These are phyloP conservation scores for Chlamydotis undulata DNA, from an alignment of 2,113 vertebrate species.

Conservation along the genomic window DNA sequence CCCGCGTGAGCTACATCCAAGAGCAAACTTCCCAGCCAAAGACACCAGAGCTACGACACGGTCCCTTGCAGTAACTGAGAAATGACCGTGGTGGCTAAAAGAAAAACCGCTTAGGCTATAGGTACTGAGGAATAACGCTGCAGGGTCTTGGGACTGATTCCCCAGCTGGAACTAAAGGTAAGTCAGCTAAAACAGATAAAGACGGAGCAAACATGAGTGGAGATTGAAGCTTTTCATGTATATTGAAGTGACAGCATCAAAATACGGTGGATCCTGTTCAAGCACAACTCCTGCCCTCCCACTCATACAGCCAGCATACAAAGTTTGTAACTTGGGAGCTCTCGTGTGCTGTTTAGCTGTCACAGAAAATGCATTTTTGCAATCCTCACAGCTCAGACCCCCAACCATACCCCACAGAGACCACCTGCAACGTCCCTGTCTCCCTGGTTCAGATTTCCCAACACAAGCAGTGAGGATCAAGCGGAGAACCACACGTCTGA, in stretches of 20 bases:
- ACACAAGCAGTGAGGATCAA: background rate
- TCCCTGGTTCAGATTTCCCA: background rate
- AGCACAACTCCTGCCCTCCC: background rate
- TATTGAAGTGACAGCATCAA: background rate
- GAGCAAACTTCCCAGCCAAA: background rate
- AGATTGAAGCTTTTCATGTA: background rate
- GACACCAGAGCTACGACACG: background rate
- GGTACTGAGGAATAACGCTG: background rate
- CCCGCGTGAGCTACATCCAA: background rate
- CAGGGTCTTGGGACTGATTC: background rate
- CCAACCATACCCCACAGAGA: background rate
- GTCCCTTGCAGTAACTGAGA: background rate
- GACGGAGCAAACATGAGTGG: background rate
- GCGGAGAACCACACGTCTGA: fast-evolving
- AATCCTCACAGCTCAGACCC: background rate
- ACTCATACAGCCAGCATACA: background rate
- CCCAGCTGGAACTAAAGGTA: background rate
- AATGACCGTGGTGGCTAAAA: background rate
- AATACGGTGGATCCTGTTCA: background rate
- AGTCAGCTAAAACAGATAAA: background rate
- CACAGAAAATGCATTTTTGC: background rate
- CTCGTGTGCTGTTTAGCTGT: background rate
- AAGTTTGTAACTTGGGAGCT: background rate
- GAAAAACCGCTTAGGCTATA: background rate
- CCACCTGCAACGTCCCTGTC: background rate